These are phyloP conservation scores for Dicentrarchus labrax DNA, from an alignment of 2,113 vertebrate genomes.

Conservation along the genomic window DNA sequence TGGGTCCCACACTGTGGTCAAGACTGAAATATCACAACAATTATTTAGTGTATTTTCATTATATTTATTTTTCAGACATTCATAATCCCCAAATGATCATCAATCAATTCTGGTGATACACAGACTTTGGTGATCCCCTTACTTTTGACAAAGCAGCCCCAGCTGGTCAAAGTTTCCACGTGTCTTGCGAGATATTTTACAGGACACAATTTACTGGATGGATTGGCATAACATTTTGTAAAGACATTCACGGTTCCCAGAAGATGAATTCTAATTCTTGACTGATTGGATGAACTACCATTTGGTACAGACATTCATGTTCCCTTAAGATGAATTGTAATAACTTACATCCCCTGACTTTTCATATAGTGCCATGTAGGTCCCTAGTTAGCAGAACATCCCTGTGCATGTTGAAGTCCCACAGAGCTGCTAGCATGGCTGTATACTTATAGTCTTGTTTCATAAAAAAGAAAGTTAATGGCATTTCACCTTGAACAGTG, in stretches of 20 bases:
- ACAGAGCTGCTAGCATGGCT: neutral
- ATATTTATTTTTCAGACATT: neutral
- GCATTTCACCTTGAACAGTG: neutral
- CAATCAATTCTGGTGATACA: neutral
- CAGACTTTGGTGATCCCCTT: neutral
- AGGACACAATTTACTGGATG: neutral
- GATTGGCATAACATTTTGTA: neutral
- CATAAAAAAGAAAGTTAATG: neutral
- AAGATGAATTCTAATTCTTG: neutral
- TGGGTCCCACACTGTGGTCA: neutral
- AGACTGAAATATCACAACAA: neutral
- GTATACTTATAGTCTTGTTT: neutral
- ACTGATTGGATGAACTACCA: no score
- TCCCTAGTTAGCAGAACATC: no score
- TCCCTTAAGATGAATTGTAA: no score
- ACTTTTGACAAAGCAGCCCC: no score
- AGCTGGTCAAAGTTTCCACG: no score
- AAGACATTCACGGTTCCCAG: neutral
- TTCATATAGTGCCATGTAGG: neutral
- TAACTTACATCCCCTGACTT: neutral
- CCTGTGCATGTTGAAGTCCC: neutral
- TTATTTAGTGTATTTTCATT: neutral
- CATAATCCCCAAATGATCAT: neutral
- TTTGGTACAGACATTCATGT: no score
- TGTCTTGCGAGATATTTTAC: no score